Evolutionary conservation across 2,888 invertebrate species (phyloP).

Genomic region (Lithophane leautieri): DNA sequence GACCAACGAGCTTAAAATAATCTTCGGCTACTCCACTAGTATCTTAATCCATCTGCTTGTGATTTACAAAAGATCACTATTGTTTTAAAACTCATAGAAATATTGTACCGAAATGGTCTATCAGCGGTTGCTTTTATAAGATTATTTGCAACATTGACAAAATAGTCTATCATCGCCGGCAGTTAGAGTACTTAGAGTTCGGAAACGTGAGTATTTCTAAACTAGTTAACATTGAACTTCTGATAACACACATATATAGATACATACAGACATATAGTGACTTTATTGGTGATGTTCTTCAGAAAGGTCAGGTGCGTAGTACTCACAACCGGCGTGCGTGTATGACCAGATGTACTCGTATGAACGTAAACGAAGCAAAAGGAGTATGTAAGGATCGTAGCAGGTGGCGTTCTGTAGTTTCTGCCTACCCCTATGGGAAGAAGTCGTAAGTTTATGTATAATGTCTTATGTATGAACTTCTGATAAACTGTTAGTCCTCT

Average conservation of each 20-base stretch:
- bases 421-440: neutral
- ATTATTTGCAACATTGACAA: conserved; percentile 19
- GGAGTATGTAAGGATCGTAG: neutral
- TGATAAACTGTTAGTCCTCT: neutral
- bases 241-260: neutral
- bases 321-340: neutral
- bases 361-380: no score
- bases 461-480: neutral
- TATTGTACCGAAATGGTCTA: conserved; percentile 6
- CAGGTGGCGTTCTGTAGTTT: neutral
- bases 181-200: neutral
- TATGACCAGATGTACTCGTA: no score
- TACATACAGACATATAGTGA: neutral
- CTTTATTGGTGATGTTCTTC: neutral
- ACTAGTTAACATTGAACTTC: neutral
- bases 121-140: conserved; percentile 35
- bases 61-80: conserved; percentile 18
- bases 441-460: neutral
- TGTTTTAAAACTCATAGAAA: conserved; percentile 43
- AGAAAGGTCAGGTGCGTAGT: neutral
- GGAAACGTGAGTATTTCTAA: neutral
- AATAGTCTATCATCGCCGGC: neutral
- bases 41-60: conserved; percentile 39
- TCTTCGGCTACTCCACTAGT: conserved; percentile 10
- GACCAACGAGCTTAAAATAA: conserved; percentile 23